Evolutionary conservation across 2,113 vertebrate genomes (phyloP).

Genomic region (Atractosteus spatula): DNA sequence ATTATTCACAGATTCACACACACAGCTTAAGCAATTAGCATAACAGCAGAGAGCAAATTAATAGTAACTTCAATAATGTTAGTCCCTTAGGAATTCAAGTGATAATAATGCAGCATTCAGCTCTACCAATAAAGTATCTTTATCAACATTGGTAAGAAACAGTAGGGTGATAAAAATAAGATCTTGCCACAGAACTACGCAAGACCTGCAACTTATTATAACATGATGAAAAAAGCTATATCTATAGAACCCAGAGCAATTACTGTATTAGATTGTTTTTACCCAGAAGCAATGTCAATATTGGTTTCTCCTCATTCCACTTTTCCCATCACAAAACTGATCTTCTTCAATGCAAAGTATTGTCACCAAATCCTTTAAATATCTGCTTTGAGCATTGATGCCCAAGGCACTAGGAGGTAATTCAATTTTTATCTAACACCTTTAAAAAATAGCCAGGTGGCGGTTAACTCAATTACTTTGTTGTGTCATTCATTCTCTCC

Average conservation of each 20-base stretch:
- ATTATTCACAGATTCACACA: conserved; percentile 17
- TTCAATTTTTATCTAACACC: conserved; percentile 13
- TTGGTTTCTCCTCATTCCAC: conserved; percentile 26
- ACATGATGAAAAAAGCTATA: not conserved
- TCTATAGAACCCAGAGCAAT: not conserved
- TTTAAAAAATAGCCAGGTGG: conserved; percentile 12
- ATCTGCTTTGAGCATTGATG: conserved; percentile 2
- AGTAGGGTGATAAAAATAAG: not conserved
- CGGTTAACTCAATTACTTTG: conserved; percentile 10
- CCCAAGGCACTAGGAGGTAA: conserved; percentile 1
- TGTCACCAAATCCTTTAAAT: conserved; percentile 13
- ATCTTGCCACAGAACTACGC: not conserved
- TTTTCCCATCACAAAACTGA: conserved; percentile 27
- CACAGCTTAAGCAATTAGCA: conserved; percentile 16
- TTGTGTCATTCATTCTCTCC: conserved; percentile 10
- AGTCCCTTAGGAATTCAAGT: conserved; percentile 2
- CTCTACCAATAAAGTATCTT: conserved; percentile 9
- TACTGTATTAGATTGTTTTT: conserved; percentile 2
- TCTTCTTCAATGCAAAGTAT: conserved; percentile 4
- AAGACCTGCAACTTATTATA: not conserved
- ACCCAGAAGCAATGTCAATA: conserved; percentile 1
- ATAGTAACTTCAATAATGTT: conserved; percentile 12
- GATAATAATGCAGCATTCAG: conserved; percentile 1
- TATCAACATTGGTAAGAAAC: not conserved
- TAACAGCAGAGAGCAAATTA: conserved; percentile 10